Conservation (phyloP, 2,888 invertebrate genomes). For the Leptinotarsa peninsularis region DNA sequence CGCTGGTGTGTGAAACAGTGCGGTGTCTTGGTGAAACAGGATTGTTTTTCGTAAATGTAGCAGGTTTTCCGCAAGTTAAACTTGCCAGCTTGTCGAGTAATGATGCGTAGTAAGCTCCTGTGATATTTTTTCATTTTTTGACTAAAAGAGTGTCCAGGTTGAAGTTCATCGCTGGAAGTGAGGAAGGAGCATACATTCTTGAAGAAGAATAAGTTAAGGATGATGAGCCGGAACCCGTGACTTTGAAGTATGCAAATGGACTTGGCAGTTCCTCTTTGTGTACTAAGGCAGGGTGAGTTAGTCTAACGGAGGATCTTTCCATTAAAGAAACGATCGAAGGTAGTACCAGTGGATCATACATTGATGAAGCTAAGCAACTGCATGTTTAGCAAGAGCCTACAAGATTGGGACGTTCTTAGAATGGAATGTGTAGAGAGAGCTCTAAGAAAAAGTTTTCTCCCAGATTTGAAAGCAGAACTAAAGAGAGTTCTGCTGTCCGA, state of each 20-base stretch:
- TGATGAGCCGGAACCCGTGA: conserved; percentile 71
- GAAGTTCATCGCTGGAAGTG: conserved; percentile 70
- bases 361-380: conserved; percentile 78
- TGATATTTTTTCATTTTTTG: too few species aligned
- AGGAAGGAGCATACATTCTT: conserved; percentile 75
- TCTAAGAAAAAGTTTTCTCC: conserved; percentile 87
- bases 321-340: conserved; percentile 84
- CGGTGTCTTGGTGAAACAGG: too few species aligned
- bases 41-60: too few species aligned
- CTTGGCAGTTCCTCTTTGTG: conserved; percentile 92
- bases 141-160: conserved; percentile 62
- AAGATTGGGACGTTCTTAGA: conserved; percentile 95
- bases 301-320: conserved; percentile 83
- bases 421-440: conserved; percentile 90
- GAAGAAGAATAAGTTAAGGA: conserved; percentile 71
- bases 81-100: too few species aligned
- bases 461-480: conserved; percentile 89
- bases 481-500: conserved; percentile 83
- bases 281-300: conserved; percentile 84
- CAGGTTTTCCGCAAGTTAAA: too few species aligned
- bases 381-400: conserved; percentile 83
- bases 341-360: conserved; percentile 80
- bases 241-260: conserved; percentile 86
- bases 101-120: too few species aligned
- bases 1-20: too few species aligned